Evolutionary conservation across 2,797 vertebrate species (phyloP), one percentile per base, ranked within the genome.

Genomic region (Netta rufina): DNA sequence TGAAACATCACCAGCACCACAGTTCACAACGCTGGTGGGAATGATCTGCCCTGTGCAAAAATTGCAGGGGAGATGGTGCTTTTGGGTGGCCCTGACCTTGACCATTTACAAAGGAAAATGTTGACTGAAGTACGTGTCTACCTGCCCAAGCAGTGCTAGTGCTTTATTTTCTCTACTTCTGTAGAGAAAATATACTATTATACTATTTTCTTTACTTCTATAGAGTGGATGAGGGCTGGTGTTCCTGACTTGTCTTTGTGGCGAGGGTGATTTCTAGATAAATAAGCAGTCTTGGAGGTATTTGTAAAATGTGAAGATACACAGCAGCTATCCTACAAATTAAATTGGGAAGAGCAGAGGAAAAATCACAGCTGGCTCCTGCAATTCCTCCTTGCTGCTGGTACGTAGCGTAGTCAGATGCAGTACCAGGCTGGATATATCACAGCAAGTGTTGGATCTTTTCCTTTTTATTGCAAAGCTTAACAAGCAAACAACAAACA

Each of bases 361-460:
- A 71, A 67, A 80, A 87, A n/a, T 41, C 41, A 54, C 53, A 73
- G 30, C 49, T 83, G 76, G 22, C n/a, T 28, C 36, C 24, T 71
- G 19, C 0, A 3, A 73, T 30, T 85, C 20, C 12, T 9, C 27
- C 57, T 76, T 0, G 0, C 30, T 9, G 8, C 71, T 82, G n/a
- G 8, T 60, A 8, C 12, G 32, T 69, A 49, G 36, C 24, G 16
- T n/a, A 65, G 43, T 67, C 16, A 30, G 38, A 49, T 45, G 25
- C 53, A 67, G n/a, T 30, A 21, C 4, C 22, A 47, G 53, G 4
- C 27, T 62, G 41, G 16, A 25, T 87, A 10, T 25, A 76, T n/a
- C 9, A 39, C 45, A 54, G 18, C 20, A 27, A 25, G 30, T 58
- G 32, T 20, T 43, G 53, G 16, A 20, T 9, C 0, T 83, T 57